Evolutionary conservation across 2,113 vertebrate species (phyloP).

Genomic region (Recurvirostra avosetta): DNA sequence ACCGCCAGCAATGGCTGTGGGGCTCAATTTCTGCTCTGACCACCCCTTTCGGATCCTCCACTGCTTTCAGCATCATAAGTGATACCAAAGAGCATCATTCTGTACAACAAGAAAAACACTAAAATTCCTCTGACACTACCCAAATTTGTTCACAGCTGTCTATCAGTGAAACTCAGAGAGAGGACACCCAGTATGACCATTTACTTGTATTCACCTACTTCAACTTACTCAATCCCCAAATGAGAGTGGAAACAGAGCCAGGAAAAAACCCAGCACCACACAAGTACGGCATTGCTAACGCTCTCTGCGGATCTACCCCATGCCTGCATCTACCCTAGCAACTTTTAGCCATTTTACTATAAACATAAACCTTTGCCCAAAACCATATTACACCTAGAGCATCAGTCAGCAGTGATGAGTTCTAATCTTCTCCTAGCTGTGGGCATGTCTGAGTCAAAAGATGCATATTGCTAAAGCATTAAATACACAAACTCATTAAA

Average conservation of each 20-base stretch:
- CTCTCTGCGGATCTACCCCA: not conserved
- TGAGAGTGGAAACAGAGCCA: not conserved
- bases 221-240: too few species aligned
- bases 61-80: too few species aligned
- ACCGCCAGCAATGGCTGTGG: not conserved
- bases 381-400: not conserved
- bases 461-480: not conserved
- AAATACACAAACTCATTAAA: not conserved
- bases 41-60: too few species aligned
- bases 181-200: not conserved
- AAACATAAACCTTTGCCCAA: not conserved
- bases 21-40: not conserved
- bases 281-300: fast-evolving
- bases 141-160: not conserved
- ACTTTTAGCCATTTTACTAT: too few species aligned
- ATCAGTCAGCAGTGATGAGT: not conserved
- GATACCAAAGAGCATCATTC: not conserved
- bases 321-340: not conserved
- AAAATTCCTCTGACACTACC: too few species aligned
- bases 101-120: not conserved
- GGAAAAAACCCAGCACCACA: not conserved
- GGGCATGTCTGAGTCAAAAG: not conserved
- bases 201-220: not conserved
- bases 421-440: not conserved
- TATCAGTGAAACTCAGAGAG: too few species aligned